Evolutionary conservation across 2,797 vertebrate genomes (phyloP).

Genomic region (Zalophus californianus): DNA sequence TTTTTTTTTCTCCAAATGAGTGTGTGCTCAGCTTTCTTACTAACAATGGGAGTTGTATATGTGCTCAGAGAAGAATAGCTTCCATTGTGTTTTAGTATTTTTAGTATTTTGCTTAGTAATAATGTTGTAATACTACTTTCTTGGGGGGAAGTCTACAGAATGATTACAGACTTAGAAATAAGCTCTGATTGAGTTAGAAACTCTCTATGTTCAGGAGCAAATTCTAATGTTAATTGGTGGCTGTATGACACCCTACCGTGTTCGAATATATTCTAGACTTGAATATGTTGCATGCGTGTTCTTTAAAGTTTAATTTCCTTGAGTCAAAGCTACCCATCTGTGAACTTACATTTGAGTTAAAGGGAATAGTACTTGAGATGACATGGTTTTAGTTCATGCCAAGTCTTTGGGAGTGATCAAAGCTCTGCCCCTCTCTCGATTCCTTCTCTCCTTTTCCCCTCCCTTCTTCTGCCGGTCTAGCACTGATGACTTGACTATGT

Average conservation of each 20-base stretch:
- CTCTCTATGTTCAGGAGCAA: constrained; percentile 44
- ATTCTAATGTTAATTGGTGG: constrained; percentile 48
- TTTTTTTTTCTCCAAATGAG: neutral
- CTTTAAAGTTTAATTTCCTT: constrained; percentile 54
- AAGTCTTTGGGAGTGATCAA: constrained; percentile 52
- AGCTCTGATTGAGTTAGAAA: constrained; percentile 68
- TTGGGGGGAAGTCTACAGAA: neutral
- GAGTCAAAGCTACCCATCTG: neutral
- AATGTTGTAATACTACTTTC: neutral
- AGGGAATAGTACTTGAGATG: neutral
- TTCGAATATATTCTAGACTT: constrained; percentile 43
- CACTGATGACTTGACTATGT: neutral
- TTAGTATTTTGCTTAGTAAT: neutral
- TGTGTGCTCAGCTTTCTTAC: neutral
- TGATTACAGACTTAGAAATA: constrained; percentile 65
- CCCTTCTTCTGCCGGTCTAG: neutral
- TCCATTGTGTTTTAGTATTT: neutral
- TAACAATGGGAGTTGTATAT: neutral
- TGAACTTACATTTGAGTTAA: constrained; percentile 48
- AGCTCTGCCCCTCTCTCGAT: constrained; percentile 24
- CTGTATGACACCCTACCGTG: neutral
- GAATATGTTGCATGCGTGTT: neutral
- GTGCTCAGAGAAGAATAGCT: constrained; percentile 1
- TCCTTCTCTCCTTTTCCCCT: neutral
- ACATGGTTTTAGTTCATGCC: neutral